Conservation (phyloP, 2,888 invertebrate genomes). For the Caenorhabditis panamensis region DNA sequence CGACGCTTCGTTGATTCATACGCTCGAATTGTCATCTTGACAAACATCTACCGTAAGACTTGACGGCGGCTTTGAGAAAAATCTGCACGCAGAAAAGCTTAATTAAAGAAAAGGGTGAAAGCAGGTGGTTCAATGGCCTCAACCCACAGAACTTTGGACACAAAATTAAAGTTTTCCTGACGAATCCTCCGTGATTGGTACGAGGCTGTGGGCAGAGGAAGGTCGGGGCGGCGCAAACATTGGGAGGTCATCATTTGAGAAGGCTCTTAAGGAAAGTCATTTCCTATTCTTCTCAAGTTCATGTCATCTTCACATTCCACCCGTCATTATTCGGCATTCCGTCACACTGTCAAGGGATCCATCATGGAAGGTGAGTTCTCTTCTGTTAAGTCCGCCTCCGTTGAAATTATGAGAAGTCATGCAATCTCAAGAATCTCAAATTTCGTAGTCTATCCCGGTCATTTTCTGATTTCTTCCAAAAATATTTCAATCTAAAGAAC, state of each 20-base stretch:
- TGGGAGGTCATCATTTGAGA: slow-evolving; percentile 36
- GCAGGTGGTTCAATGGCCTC: neutral
- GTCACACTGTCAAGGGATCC: slow-evolving; percentile 24
- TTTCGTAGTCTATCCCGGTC: slow-evolving; percentile 16
- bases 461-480: slow-evolving; percentile 15
- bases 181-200: slow-evolving; percentile 8
- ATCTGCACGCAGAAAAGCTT: neutral
- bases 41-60: slow-evolving; percentile 51
- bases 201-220: neutral
- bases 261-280: slow-evolving; percentile 32
- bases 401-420: slow-evolving; percentile 18
- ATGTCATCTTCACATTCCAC: slow-evolving; percentile 17
- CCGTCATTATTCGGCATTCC: slow-evolving; percentile 14
- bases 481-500: too few species aligned
- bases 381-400: slow-evolving; percentile 4
- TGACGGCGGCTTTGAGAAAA: neutral
- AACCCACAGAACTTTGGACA: slow-evolving; percentile 36
- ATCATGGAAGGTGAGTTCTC: slow-evolving; percentile 46
- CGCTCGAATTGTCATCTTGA: slow-evolving; percentile 45
- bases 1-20: slow-evolving; percentile 21
- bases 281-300: slow-evolving; percentile 26
- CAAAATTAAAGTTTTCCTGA: slow-evolving; percentile 33
- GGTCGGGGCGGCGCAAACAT: slow-evolving; percentile 31
- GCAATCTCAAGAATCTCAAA: slow-evolving; percentile 31
- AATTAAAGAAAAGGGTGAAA: slow-evolving; percentile 26